Evolutionary conservation across 2,888 invertebrate species (phyloP).

Genomic region (Agonopterix arenella): DNA sequence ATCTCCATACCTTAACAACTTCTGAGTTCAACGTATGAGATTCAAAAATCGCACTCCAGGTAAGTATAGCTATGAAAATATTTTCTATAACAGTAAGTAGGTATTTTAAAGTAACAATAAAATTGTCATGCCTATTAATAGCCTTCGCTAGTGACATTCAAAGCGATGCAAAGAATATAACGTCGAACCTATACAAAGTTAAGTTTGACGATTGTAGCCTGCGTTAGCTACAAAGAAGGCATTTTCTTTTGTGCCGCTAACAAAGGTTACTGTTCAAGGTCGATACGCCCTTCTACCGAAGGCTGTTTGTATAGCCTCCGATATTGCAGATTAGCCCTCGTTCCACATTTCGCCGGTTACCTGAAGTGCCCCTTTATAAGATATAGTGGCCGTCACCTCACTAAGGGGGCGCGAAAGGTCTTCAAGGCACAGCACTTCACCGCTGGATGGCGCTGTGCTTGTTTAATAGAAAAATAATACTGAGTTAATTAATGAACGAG

Average conservation of each 20-base stretch:
- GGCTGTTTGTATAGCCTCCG: constrained; percentile 40
- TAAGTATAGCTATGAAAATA: too few relatives aligned
- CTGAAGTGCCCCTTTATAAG: constrained; percentile 15
- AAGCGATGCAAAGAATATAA: constrained; percentile 21
- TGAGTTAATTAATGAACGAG: background rate
- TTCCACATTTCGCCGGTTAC: constrained; percentile 14
- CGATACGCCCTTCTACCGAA: constrained; percentile 23
- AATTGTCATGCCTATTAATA: too few relatives aligned
- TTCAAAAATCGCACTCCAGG: too few relatives aligned
- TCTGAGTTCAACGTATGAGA: too few relatives aligned
- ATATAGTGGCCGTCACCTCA: constrained; percentile 12
- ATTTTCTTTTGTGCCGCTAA: constrained; percentile 50
- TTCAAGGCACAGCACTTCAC: constrained; percentile 5
- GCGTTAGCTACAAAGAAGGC: constrained; percentile 40
- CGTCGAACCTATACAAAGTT: constrained; percentile 24
- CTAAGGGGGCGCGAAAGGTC: constrained; percentile 6
- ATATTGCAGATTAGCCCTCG: constrained; percentile 50
- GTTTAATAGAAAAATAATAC: background rate
- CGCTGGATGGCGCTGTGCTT: constrained; percentile 30
- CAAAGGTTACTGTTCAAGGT: constrained; percentile 58
- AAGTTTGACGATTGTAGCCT: constrained; percentile 30
- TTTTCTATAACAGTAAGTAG: too few relatives aligned
- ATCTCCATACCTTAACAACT: too few relatives aligned
- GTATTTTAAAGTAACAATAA: too few relatives aligned
- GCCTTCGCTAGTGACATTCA: constrained; percentile 19